Base-by-base conservation (phyloP, 1,140 invertebrate genomes). In the Eupeodes corollae region DNA sequence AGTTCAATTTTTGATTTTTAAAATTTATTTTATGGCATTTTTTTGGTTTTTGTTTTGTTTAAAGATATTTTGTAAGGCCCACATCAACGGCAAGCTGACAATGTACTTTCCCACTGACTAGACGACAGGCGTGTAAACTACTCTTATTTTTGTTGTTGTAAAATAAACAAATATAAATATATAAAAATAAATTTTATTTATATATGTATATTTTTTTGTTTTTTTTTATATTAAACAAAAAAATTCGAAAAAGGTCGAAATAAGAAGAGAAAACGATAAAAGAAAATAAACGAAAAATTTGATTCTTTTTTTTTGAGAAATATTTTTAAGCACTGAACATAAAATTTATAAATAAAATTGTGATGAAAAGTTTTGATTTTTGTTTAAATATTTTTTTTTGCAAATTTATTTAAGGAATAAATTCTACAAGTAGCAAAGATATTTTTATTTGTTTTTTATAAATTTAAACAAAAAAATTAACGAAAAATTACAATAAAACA, bases 21-120 rank as follows among this genome's bases (percentile, higher is more conserved):
- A 8, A 5, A 35, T 47, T 39, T 56, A 55, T 47, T 44, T 44
- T 44, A 32, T 31, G 21, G 21, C 21, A 26, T 26, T 26, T 15
- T 26, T 44, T 13, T 44, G 30, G 5, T 44, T 44, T 44, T 44
- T 31, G 30, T 44, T 44, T 62, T 57, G 59, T 57, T 63, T 60
- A 57, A 57, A 60, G 13, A 18, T 15, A 13, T n/a, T 26, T 19
- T 52, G 63, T 74, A 74, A 76, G 75, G 75, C 73, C 74, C 70
- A 77, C 76, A 77, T 75, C 73, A 77, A 77, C 76, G 75, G 75
- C 74, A 74, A 74, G 75, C 74, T 75, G 75, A 71, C 72, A 72
- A 67, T 72, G 71, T 75, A 75, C 72, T 73, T 70, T 74, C 74
- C 71, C 65, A 61, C 65, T 26, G 21, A 26, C 21, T 68, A 66